phyloP scores from a whole-genome alignment of 2,797 vertebrate genomes.

The Pachyuromys duprasi region DNA sequence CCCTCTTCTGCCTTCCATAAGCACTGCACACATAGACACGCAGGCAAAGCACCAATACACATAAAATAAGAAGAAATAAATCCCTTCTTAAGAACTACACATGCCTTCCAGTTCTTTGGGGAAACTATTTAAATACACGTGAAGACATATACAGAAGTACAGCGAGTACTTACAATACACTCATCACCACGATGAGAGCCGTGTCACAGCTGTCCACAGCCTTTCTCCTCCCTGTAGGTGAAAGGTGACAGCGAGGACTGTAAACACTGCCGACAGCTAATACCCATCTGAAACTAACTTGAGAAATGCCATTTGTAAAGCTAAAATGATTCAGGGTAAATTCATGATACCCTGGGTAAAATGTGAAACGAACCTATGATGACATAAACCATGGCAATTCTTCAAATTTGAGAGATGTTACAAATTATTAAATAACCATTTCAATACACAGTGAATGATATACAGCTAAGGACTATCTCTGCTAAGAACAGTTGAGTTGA shows the following conservation, averaged over 20 bases:
- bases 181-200: conserved; percentile 87
- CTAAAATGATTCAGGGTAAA: conserved; percentile 22
- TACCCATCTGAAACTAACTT: conserved; percentile 38
- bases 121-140: conserved; percentile 52
- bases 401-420: conserved; percentile 29
- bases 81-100: background rate
- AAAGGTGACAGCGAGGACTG: conserved; percentile 12
- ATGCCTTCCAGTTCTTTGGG: conserved; percentile 17
- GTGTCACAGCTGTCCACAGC: conserved; percentile 82
- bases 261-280: background rate
- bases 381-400: conserved; percentile 1
- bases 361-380: conserved; percentile 7
- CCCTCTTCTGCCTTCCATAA: background rate
- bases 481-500: conserved; percentile 33
- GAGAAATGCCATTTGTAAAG: conserved; percentile 20
- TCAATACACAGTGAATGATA: conserved; percentile 1
- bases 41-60: background rate
- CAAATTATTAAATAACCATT: conserved; percentile 54
- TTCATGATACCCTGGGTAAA: conserved; percentile 17
- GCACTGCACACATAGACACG: background rate
- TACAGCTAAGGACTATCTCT: conserved; percentile 12
- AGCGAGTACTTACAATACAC: conserved; percentile 87
- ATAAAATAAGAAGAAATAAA: background rate
- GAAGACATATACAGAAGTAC: background rate
- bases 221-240: conserved; percentile 85